These are phyloP conservation scores for Aegotheles bennettii DNA, from an alignment of 2,113 vertebrate genomes.

Conservation along the genomic window DNA sequence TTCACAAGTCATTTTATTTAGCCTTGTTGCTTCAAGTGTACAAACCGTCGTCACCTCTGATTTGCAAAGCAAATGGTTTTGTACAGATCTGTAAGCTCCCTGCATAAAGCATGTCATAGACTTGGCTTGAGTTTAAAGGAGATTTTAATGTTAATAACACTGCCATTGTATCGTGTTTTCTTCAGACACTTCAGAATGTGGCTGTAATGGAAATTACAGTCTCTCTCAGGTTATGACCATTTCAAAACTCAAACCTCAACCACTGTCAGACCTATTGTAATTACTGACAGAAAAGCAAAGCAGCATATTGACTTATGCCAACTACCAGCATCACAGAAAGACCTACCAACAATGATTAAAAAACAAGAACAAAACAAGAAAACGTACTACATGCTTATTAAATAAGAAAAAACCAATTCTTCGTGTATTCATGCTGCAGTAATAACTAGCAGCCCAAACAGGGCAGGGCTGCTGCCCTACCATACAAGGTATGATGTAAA, in stretches of 20 bases:
- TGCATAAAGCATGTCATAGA: neutral
- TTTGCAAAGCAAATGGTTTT: constrained; percentile 48
- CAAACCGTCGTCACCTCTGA: neutral
- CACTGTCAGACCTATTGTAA: neutral
- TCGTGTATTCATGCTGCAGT: neutral
- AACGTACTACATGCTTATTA: neutral
- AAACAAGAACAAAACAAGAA: neutral
- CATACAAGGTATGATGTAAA: neutral
- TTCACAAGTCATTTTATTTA: constrained; percentile 29
- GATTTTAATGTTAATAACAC: constrained; percentile 31
- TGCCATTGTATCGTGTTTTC: neutral
- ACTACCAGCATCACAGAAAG: neutral
- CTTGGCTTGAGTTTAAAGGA: neutral
- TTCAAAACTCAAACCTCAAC: neutral
- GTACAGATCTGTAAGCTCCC: neutral
- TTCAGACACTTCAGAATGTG: constrained; percentile 23
- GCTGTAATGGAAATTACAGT: constrained; percentile 20
- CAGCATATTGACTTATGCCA: neutral
- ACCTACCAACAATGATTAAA: neutral
- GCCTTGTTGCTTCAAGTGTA: constrained; percentile 27
- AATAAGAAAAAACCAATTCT: neutral
- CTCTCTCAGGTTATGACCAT: neutral
- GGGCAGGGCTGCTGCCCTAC: neutral
- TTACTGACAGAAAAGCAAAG: neutral
- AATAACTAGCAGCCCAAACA: neutral